Evolutionary conservation across 2,113 vertebrate genomes (phyloP).

Genomic region (Myrmophylax atrothorax): DNA sequence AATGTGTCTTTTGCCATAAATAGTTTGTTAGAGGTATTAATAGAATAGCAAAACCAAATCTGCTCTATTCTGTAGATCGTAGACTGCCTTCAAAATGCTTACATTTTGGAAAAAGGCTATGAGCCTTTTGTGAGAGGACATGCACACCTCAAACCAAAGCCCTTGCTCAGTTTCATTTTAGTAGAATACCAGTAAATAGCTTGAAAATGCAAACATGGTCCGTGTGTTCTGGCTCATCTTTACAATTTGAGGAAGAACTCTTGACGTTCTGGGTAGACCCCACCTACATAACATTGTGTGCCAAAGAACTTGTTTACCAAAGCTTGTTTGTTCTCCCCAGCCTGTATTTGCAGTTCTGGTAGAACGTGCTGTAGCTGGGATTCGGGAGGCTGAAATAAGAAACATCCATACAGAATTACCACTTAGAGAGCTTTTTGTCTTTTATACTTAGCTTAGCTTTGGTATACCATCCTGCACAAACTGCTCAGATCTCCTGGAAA

Average conservation of each 20-base stretch:
- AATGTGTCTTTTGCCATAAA: background rate
- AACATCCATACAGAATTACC: conserved; percentile 47
- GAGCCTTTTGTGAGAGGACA: background rate
- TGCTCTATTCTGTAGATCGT: background rate
- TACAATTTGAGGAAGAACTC: background rate
- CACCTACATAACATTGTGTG: conserved; percentile 24
- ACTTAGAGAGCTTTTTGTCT: background rate
- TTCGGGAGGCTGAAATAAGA: conserved; percentile 36
- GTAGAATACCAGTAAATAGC: background rate
- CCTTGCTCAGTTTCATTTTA: background rate
- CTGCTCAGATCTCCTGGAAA: background rate
- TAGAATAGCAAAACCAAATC: background rate
- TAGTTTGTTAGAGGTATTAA: background rate
- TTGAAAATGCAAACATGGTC: background rate
- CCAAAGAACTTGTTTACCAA: conserved; percentile 51
- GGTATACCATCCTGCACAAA: background rate
- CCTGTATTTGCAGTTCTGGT: conserved; percentile 45
- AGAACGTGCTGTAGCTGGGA: conserved; percentile 54
- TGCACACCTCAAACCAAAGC: background rate
- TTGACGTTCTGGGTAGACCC: conserved; percentile 1
- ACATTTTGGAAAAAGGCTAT: background rate
- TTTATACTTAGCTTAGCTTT: background rate
- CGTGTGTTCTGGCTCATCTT: background rate
- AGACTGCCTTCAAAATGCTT: background rate
- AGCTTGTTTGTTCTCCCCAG: conserved; percentile 28